Base-by-base conservation (phyloP, 1,140 invertebrate genomes). In the Delia radicum region DNA sequence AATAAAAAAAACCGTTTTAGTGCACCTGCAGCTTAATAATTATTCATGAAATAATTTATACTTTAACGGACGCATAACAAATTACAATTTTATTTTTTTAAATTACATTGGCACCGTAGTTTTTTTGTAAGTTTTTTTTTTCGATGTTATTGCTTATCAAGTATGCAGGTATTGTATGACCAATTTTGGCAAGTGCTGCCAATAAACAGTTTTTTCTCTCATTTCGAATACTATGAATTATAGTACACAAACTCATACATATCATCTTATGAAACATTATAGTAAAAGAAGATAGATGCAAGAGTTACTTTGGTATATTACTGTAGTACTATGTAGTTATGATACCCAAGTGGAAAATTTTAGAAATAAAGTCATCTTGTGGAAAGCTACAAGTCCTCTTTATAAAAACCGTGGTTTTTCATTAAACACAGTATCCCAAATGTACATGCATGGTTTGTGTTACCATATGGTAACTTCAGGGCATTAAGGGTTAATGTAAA, bases 181-280 rank as follows among this genome's bases (percentile, higher is more conserved):
- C 73, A 74, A 74, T 74, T 74, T 74, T 29, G 73, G 73, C 73
- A 61, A 74, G 46, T 61, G 48, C 48, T 27, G 73, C 73, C 73
- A 74, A 74, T 74, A 74, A 74, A 74, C 73, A 74, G 73, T 74
- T 74, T 74, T 55, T 10, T 55, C 7, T 55, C 24, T 37, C 65
- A 63, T 55, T 55, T 69, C 65, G 24, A 33, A 33, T 62, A 48
- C 48, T 29, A 74, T 74, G 73, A 74, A 74, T 62, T 74, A 74
- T 74, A 33, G 31, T 29, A 71, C 28, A 31, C 15, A 33, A 71
- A 37, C 21, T 55, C 24, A 55, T 55, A 55, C 21, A 21, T 18
- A 55, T 21, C 18, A 67, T 21, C 48, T 21, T 21, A 37, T 10
- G 8, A 37, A 37, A 7, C 8, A 37, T 1, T 10, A 3, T 13